phyloP scores from a whole-genome alignment of 2,113 vertebrate species.

The Calidris pugnax region DNA sequence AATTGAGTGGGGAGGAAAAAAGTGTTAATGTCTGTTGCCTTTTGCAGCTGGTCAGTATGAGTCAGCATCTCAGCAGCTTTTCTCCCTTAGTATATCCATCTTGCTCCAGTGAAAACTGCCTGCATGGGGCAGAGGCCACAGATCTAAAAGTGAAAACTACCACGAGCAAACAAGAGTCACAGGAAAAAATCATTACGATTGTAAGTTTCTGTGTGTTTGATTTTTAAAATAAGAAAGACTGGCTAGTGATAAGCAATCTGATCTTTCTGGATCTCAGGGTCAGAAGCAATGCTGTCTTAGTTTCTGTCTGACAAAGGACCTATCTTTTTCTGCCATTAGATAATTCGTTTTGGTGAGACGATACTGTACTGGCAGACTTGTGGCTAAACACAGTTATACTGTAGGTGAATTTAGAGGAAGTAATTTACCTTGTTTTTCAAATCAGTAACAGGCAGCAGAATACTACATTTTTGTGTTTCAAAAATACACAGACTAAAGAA shows the following conservation, averaged over 20 bases:
- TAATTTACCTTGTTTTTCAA: neutral
- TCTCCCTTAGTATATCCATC: neutral
- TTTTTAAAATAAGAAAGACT: neutral
- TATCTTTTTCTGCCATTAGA: neutral
- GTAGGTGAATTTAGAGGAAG: neutral
- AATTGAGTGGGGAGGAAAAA: neutral
- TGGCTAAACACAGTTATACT: neutral
- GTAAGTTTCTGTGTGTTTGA: neutral
- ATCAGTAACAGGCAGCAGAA: neutral
- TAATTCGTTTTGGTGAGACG: neutral
- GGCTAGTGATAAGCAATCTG: neutral
- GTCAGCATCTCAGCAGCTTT: neutral
- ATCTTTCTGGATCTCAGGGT: neutral
- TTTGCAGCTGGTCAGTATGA: neutral
- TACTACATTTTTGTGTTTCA: neutral
- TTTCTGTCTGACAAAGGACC: neutral
- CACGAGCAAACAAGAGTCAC: neutral
- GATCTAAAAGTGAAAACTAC: neutral
- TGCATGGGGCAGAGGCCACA: neutral
- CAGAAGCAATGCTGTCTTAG: neutral
- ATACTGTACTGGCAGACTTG: neutral
- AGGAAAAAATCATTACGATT: neutral
- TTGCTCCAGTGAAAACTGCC: neutral
- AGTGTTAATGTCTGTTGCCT: neutral
- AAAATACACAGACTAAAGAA: neutral